Conservation (phyloP, 2,113 vertebrate genomes). For the Maccullochella peelii region DNA sequence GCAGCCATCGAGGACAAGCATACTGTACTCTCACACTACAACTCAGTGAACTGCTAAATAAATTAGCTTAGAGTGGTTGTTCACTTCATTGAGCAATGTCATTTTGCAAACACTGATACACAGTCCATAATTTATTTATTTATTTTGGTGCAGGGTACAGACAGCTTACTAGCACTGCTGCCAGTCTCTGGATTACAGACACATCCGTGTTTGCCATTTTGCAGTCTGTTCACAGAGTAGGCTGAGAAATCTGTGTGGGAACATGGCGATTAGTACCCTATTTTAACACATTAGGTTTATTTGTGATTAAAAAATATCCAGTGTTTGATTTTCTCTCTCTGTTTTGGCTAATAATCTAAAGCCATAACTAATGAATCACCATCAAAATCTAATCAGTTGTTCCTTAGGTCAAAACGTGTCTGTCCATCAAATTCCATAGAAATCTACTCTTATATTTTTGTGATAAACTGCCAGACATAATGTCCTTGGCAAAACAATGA, state of each 20-base stretch:
- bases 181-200: constrained; percentile 32
- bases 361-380: background rate
- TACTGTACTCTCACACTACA: constrained; percentile 36
- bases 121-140: no score
- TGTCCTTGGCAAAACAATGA: background rate
- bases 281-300: background rate
- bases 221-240: constrained; percentile 29
- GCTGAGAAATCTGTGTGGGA: constrained; percentile 16
- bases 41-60: constrained; percentile 68
- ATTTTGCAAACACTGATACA: constrained; percentile 48
- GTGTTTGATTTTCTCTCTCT: background rate
- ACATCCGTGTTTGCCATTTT: constrained; percentile 45
- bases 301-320: constrained; percentile 12
- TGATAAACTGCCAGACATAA: background rate
- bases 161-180: background rate
- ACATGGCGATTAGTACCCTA: background rate
- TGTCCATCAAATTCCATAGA: background rate
- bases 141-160: constrained; percentile 22
- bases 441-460: background rate
- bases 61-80: constrained; percentile 51
- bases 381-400: background rate
- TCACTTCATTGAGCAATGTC: constrained; percentile 58
- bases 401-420: no score
- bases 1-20: constrained; percentile 12
- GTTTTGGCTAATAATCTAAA: background rate